A percentile compares a stretch with the other conserved stretches of the same genome.
phyloP scores from a whole-genome alignment of 2,888 invertebrate species.

The Drosophila vallismaia region DNA sequence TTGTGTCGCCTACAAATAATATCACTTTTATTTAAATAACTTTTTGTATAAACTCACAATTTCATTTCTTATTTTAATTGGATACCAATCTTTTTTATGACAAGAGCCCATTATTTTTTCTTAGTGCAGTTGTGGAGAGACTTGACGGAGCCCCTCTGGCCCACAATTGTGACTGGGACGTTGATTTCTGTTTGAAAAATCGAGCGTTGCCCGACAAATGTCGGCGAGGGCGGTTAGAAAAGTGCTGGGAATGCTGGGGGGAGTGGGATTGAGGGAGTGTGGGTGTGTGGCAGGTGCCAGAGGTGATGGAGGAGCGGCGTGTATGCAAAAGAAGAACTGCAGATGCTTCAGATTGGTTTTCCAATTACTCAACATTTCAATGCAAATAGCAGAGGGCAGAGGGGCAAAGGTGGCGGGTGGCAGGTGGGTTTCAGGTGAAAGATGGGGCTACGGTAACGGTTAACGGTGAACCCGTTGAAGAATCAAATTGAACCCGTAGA shows the following conservation, averaged over 20 bases:
- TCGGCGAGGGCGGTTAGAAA: constrained; percentile 41
- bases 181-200: constrained; percentile 55
- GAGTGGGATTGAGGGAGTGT: background rate
- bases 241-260: constrained; percentile 18
- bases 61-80: no score
- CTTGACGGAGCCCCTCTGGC: background rate
- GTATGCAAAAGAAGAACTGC: constrained; percentile 78
- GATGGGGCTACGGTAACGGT: constrained; percentile 55
- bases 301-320: constrained; percentile 10
- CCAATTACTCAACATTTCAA: constrained; percentile 79
- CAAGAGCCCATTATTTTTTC: background rate
- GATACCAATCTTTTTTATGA: no score
- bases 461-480: constrained; percentile 60
- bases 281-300: no score
- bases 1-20: no score
- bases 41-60: no score
- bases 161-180: constrained; percentile 33
- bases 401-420: background rate
- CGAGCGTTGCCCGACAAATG: constrained; percentile 30
- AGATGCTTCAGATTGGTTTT: constrained; percentile 79
- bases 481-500: constrained; percentile 51
- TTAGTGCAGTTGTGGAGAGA: background rate
- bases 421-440: constrained; percentile 18
- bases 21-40: no score
- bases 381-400: constrained; percentile 67